Evolutionary conservation across 2,888 invertebrate genomes (phyloP), one percentile per base, ranked within the genome.

Genomic region (Zaprionus obscuricornis): DNA sequence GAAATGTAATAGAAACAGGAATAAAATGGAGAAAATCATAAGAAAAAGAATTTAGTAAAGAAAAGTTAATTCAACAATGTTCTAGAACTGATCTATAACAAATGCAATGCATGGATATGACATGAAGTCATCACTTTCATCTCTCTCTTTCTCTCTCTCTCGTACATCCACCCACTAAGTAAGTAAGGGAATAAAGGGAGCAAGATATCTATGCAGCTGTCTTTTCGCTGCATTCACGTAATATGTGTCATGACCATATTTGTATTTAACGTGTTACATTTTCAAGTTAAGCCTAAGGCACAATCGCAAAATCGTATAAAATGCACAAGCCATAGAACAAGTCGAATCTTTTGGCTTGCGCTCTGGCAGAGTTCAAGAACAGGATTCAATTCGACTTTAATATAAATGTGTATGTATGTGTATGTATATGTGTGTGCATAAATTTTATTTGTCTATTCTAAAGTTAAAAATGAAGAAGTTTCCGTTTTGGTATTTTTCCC

Each of bases 221-320:
- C n/a, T n/a, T n/a, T n/a, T n/a, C n/a, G n/a, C 16, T 20, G 10
- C 13, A 17, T 24, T 46, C 46, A 36, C 40, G 43, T 43, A 50
- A 75, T 58, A 54, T 83, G 62, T 73, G 77, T 43, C 74, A 76
- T 69, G 84, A 58, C 84, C 77, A 73, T 79, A 79, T 71, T 67
- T 39, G 75, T 39, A 37, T 20, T 55, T 26, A 52, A 67, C 68
- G 64, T 81, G 77, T 57, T 77, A 66, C 59, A 57, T 60, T 66
- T 74, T 58, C 47, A n/a, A n/a, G n/a, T n/a, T 6, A 47, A 39
- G 27, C 36, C n/a, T n/a, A 40, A 37, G 31, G n/a, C 26, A 11
- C 22, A 58, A 60, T 37, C 46, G 16, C 27, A 49, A 22, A 46
- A 47, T 4, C n/a, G n/a, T n/a, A n/a, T n/a, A n/a, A n/a, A n/a